Evolutionary conservation across 2,888 invertebrate genomes (phyloP), one percentile per base, ranked within the genome.

Genomic region (Drosophila cracens): DNA sequence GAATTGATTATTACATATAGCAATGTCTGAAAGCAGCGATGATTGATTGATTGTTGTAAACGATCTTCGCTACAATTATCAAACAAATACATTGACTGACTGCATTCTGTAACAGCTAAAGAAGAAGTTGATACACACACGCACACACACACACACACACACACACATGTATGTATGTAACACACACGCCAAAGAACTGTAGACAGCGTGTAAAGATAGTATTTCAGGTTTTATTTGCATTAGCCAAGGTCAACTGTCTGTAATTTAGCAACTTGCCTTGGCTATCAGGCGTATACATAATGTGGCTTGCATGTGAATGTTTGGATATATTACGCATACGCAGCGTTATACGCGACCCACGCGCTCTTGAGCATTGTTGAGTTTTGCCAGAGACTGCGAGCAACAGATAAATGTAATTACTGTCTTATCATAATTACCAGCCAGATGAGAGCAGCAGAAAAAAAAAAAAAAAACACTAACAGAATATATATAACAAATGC

Each of bases 371-470:
- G 68, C 56, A 51, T 60, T 72, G 79, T 61, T 64, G 66, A 56
- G 72, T n/a, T 75, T 48, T 62, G 48, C 64, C 54, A 56, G 27
- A 58, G 64, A 54, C 76, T 90, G 89, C 61, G 68, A 82, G 77
- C 75, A 74, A 80, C 90, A 87, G 90, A 90, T 87, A 87, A 87
- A 87, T 79, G 90, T 89, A 87, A 87, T 87, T 87, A 90, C 85
- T 72, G 86, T 80, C 90, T 84, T 87, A 90, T 90, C 90, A 90
- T 87, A 87, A 90, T 86, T 87, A 84, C 74, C 86, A 89, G 74
- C 52, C 11, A 74, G 74, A 66, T 64, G 71, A 70, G 82, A 63
- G 66, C 29, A 68, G 21, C 36, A 56, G 18, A 27, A 66, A 62
- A n/a, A 65, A 71, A 70, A 54, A 48, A 36, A n/a, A 46, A 48